Evolutionary conservation across 2,888 invertebrate genomes (phyloP).

Genomic region (Pardosa pseudoannulata): DNA sequence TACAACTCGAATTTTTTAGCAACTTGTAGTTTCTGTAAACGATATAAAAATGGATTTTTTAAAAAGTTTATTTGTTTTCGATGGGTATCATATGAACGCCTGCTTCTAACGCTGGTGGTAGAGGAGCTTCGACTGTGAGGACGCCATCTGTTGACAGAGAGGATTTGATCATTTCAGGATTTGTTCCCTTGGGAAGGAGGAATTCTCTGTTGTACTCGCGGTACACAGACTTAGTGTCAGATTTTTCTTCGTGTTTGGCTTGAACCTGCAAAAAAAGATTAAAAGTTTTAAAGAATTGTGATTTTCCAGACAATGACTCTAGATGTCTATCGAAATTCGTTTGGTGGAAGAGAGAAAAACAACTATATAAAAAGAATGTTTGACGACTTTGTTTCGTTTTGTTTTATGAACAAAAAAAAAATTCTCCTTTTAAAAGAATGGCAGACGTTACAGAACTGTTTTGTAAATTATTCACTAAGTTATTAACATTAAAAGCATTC

Average conservation of each 20-base stretch:
- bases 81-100: slow-evolving; percentile 89
- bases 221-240: slow-evolving; percentile 96
- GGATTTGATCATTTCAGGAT: slow-evolving; percentile 96
- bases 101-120: slow-evolving; percentile 86
- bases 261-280: slow-evolving; percentile 94
- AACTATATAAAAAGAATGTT: no score
- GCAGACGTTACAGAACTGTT: no score
- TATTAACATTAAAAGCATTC: no score
- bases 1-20: background rate
- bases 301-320: no score
- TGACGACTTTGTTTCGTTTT: no score
- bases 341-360: no score
- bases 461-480: no score
- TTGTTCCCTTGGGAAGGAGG: slow-evolving; percentile 96
- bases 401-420: no score
- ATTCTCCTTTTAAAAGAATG: no score
- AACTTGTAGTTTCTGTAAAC: background rate
- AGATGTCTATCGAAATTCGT: no score
- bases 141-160: slow-evolving; percentile 97
- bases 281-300: no score
- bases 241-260: slow-evolving; percentile 98
- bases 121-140: slow-evolving; percentile 95
- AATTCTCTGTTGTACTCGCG: slow-evolving; percentile 99
- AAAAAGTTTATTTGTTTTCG: slow-evolving; percentile 75
- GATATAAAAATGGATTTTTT: background rate